Base-by-base conservation (phyloP, 2,113 vertebrate species). In the Calyptommatus sinebrachiatus region DNA sequence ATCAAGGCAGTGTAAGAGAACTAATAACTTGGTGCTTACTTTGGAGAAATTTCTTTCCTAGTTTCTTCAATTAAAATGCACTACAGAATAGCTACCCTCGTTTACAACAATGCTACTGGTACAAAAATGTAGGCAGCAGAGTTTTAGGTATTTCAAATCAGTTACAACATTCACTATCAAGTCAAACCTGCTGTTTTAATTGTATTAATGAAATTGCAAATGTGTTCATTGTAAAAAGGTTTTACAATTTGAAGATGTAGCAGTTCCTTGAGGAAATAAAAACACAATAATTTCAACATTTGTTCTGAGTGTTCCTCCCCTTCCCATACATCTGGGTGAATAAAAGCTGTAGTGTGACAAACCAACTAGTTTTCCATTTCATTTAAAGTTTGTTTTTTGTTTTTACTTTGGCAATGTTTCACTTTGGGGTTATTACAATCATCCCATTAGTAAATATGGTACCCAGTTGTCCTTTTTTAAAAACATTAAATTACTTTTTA, bases 191-290 rank as follows among this genome's bases (percentile, higher is more conserved):
- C 87, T 92, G n/a, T 66, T 90, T 77, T 62, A 79, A 84, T 81
- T 48, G 81, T 73, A 73, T 71, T 78, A 24, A 80, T 20, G 10
- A 74, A 48, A n/a, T 61, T 91, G 81, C 80, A 77, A 69, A 67
- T 63, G 41, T 79, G 50, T 87, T 80, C 29, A 72, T 65, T 76
- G 83, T 85, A 79, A 60, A 77, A n/a, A 1, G 45, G 35, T 84
- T 83, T 85, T 84, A 88, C 60, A 24, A 20, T 80, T 82, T 83
- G 71, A 87, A 87, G 85, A 84, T 84, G 81, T 85, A 84, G 85
- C 82, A 57, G 11, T 66, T 91, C 85, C 35, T 41, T 73, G 77
- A 87, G 88, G 81, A 90, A 91, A 88, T 89, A 82, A 86, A 82
- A 70, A n/a, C 1, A 76, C 70, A 78, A 78, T 57, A 65, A 88